Evolutionary conservation across 2,888 invertebrate species (phyloP).

Genomic region (Scaptomyza cyrtandrae): DNA sequence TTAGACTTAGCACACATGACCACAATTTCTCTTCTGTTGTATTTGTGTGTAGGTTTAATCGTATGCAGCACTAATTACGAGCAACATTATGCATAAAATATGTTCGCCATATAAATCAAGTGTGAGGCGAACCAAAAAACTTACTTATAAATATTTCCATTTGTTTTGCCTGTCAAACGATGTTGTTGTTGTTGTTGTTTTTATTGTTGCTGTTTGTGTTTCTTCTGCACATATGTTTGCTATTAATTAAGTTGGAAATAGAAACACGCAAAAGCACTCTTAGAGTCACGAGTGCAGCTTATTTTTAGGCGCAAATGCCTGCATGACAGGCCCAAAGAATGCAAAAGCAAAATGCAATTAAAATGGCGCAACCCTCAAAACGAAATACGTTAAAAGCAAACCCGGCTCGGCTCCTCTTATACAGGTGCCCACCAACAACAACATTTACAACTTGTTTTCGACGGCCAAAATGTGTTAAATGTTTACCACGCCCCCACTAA

Average conservation of each 20-base stretch:
- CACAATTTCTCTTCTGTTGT: not conserved
- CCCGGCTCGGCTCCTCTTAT: no score
- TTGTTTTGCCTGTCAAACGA: constrained; percentile 13
- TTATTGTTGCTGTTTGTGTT: constrained; percentile 20
- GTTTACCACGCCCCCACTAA: constrained; percentile 61
- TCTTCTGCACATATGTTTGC: constrained; percentile 62
- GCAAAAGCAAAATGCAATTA: constrained; percentile 71
- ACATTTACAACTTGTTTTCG: constrained; percentile 76
- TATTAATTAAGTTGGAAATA: constrained; percentile 78
- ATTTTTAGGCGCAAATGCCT: constrained; percentile 67
- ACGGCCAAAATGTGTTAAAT: constrained; percentile 72
- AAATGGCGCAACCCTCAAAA: constrained; percentile 58
- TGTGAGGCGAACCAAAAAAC: constrained; percentile 58
- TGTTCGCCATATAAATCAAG: constrained; percentile 69
- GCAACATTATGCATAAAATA: constrained; percentile 78
- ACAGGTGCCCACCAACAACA: constrained; percentile 27
- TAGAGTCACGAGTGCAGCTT: constrained; percentile 60
- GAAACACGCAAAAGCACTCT: constrained; percentile 79
- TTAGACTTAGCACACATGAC: constrained; percentile 20
- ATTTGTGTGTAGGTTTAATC: constrained; percentile 24
- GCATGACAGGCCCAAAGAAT: constrained; percentile 62
- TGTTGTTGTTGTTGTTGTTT: constrained; percentile 8
- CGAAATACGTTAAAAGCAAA: constrained; percentile 55
- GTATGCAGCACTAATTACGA: constrained; percentile 70
- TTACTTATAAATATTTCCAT: constrained; percentile 55